Evolutionary conservation across 1,140 invertebrate genomes (phyloP).

Genomic region (Mycetomoellerius zeteki): DNA sequence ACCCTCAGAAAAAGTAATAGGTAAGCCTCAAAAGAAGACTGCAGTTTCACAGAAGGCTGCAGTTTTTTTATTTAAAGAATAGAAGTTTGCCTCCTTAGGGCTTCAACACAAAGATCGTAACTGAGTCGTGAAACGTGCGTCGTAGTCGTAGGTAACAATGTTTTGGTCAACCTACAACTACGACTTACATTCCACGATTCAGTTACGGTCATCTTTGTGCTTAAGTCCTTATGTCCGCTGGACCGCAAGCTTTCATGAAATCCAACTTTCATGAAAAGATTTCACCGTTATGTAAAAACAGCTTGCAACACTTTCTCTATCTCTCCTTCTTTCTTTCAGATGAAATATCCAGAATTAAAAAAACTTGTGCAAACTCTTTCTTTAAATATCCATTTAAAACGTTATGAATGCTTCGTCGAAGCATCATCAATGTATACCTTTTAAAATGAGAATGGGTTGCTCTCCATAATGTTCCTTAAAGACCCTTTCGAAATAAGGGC

Average conservation of each 20-base stretch:
- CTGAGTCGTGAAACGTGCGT: no score
- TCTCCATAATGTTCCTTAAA: conserved; percentile 91
- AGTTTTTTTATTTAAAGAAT: background rate
- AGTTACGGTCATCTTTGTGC: no score
- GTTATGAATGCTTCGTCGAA: background rate
- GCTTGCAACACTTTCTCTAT: background rate
- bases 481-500: conserved; percentile 91
- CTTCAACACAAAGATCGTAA: no score
- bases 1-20: background rate
- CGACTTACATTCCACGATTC: no score
- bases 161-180: no score
- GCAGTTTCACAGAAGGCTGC: no score
- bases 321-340: background rate
- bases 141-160: no score
- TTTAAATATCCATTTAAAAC: background rate
- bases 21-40: background rate
- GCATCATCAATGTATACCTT: conserved; percentile 84
- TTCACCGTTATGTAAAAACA: background rate
- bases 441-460: conserved; percentile 91
- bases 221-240: background rate
- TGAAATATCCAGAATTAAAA: background rate
- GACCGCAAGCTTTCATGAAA: background rate
- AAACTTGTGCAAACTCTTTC: background rate
- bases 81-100: background rate
- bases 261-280: background rate